These are phyloP conservation scores for Mesaphorura yosii DNA, from an alignment of 1,140 invertebrate species.

Conservation along the genomic window DNA sequence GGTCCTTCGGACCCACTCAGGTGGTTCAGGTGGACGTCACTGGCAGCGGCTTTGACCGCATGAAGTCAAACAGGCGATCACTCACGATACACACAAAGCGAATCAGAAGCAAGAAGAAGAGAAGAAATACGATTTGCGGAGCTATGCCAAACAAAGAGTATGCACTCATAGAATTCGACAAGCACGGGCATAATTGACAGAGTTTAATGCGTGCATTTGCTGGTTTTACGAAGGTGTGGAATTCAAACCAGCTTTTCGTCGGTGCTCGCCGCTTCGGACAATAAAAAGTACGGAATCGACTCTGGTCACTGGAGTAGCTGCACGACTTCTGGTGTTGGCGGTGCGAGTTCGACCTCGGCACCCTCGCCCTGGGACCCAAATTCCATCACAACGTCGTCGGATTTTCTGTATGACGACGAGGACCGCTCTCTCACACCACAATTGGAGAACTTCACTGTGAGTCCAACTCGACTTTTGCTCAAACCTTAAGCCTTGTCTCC, in stretches of 20 bases:
- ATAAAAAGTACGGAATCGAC: slow-evolving; percentile 29
- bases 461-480: background rate
- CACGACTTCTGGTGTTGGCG: slow-evolving; percentile 26
- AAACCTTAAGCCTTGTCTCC: too few species aligned
- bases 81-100: slow-evolving; percentile 38
- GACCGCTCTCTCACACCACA: slow-evolving; percentile 30
- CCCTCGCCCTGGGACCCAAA: slow-evolving; percentile 28
- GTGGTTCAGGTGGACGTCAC: slow-evolving; percentile 75
- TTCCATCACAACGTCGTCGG: slow-evolving; percentile 26
- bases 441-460: slow-evolving; percentile 30
- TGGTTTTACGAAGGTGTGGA: slow-evolving; percentile 24
- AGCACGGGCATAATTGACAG: too few species aligned
- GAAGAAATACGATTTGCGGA: slow-evolving; percentile 78
- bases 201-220: background rate
- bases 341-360: slow-evolving; percentile 17
- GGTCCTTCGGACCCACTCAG: slow-evolving; percentile 68
- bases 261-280: slow-evolving; percentile 21
- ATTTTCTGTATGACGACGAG: slow-evolving; percentile 30
- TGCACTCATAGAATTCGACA: too few species aligned
- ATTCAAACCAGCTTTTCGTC: slow-evolving; percentile 31
- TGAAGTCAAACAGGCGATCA: slow-evolving; percentile 69
- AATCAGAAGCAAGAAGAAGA: slow-evolving; percentile 40
- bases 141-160: slow-evolving; percentile 33
- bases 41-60: slow-evolving; percentile 69
- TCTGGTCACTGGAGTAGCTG: slow-evolving; percentile 31